A percentile compares a stretch with the other conserved stretches of the same genome.
Conservation (phyloP, 1,140 invertebrate genomes). For the Drosophila mojavensis region DNA sequence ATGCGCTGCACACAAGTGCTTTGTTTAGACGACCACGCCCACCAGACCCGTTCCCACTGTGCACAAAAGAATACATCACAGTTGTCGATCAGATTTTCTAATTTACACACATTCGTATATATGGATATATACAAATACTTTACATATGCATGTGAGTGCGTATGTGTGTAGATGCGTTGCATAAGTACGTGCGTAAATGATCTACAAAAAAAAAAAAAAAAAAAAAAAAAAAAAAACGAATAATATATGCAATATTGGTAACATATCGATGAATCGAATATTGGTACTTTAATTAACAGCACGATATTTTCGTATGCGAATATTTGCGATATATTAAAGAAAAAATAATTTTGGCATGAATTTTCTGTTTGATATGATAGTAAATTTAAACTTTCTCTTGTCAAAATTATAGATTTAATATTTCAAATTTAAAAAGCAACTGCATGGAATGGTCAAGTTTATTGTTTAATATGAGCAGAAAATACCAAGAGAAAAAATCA, state of each 20-base stretch:
- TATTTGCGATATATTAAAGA: background rate
- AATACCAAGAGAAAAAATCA: background rate
- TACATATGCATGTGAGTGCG: background rate
- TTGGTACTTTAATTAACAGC: background rate
- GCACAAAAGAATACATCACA: slow-evolving; percentile 6
- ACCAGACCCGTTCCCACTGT: background rate
- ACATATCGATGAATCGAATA: slow-evolving; percentile 11
- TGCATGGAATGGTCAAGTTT: background rate
- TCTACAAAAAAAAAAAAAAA: background rate
- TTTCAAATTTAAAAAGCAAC: background rate
- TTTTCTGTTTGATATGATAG: background rate
- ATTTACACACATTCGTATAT: background rate
- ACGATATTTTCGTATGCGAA: background rate
- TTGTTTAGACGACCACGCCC: slow-evolving; percentile 19
- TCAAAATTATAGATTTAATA: background rate
- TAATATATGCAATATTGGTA: background rate
- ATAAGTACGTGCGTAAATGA: background rate
- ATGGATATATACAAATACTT: background rate
- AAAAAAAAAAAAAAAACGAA: background rate
- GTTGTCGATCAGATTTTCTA: background rate
- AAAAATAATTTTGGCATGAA: background rate
- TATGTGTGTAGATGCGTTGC: background rate
- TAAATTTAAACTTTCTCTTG: background rate
- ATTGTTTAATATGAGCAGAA: background rate
- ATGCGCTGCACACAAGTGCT: slow-evolving; percentile 25